Evolutionary conservation across 2,797 vertebrate genomes (phyloP).

Genomic region (Spinibarbus caldwelli): DNA sequence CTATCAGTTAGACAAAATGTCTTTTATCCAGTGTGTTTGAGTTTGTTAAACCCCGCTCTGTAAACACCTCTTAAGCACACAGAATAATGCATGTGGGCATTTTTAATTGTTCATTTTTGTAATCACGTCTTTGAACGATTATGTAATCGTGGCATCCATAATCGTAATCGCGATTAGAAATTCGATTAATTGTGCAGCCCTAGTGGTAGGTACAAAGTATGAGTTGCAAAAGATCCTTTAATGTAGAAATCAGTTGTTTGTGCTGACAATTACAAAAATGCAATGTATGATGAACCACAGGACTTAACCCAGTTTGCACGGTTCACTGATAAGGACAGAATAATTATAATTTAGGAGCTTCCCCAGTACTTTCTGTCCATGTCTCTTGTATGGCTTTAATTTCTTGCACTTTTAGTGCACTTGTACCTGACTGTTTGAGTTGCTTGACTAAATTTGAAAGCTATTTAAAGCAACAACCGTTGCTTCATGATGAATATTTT

Average conservation of each 20-base stretch:
- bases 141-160: too few relatives aligned
- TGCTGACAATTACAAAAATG: background rate
- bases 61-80: too few relatives aligned
- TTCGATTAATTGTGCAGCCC: too few relatives aligned
- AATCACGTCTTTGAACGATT: too few relatives aligned
- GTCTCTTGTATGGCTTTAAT: background rate
- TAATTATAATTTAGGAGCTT: constrained; percentile 14
- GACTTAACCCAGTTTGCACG: background rate
- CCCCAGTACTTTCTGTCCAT: background rate
- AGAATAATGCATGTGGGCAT: too few relatives aligned
- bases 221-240: constrained; percentile 8
- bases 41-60: too few relatives aligned
- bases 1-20: too few relatives aligned
- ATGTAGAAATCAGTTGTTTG: constrained; percentile 3
- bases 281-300: background rate
- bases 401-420: constrained; percentile 22
- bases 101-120: too few relatives aligned
- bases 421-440: constrained; percentile 29
- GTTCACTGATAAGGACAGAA: constrained; percentile 14
- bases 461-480: constrained; percentile 65
- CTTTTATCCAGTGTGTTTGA: too few relatives aligned
- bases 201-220: background rate
- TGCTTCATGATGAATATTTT: constrained; percentile 67
- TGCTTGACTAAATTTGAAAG: constrained; percentile 48
- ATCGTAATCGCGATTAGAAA: too few relatives aligned